Conservation (phyloP, 2,113 vertebrate species). For the Kryptolebias marmoratus region DNA sequence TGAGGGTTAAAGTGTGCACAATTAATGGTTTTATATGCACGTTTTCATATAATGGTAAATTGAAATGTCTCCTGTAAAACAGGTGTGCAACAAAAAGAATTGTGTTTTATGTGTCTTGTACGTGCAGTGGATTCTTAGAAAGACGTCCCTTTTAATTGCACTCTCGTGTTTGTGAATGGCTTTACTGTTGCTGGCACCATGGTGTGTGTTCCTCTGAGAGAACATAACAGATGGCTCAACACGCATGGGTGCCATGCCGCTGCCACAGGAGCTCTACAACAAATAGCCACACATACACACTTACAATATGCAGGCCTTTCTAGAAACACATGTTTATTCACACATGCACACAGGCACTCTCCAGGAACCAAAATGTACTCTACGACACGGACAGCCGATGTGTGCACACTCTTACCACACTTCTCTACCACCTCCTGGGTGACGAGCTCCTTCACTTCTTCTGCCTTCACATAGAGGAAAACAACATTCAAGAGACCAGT, state of each 20-base stretch:
- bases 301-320: slow-evolving; percentile 23
- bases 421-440: slow-evolving; percentile 81
- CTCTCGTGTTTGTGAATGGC: slow-evolving; percentile 72
- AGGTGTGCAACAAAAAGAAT: neutral
- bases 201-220: slow-evolving; percentile 71
- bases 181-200: slow-evolving; percentile 50
- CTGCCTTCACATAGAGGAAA: slow-evolving; percentile 74
- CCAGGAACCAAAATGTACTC: neutral
- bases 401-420: slow-evolving; percentile 82
- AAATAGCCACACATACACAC: slow-evolving; percentile 41
- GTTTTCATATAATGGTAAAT: neutral
- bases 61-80: slow-evolving; percentile 6
- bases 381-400: neutral
- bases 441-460: slow-evolving; percentile 86
- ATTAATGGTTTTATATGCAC: fast-evolving
- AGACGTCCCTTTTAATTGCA: slow-evolving; percentile 35
- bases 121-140: slow-evolving; percentile 11
- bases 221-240: slow-evolving; percentile 82
- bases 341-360: slow-evolving; percentile 6
- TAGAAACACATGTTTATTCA: slow-evolving; percentile 16
- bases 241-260: slow-evolving; percentile 71
- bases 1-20: no score
- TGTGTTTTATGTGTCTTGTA: slow-evolving; percentile 8
- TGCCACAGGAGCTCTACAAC: slow-evolving; percentile 67
- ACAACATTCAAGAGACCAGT: slow-evolving; percentile 1